phyloP scores from a whole-genome alignment of 2,888 invertebrate genomes.

The Orchestes rusci region DNA sequence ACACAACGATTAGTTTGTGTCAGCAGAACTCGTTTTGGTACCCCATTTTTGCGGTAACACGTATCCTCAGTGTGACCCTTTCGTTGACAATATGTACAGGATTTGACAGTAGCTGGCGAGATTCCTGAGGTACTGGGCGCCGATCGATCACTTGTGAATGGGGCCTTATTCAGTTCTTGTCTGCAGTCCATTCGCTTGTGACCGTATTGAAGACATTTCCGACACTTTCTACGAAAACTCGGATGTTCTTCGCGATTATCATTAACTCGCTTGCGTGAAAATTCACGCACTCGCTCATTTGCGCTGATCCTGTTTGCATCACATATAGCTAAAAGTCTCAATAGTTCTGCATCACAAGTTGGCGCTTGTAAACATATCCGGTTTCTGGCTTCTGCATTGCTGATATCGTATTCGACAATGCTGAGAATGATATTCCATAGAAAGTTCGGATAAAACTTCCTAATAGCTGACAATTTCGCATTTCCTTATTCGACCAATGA shows the following conservation, averaged over 20 bases:
- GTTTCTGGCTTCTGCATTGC: background rate
- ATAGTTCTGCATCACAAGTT: constrained; percentile 1
- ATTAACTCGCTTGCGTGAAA: background rate
- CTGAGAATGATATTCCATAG: background rate
- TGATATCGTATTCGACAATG: constrained; percentile 3
- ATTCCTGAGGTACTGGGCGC: background rate
- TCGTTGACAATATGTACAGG: background rate
- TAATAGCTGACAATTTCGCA: background rate
- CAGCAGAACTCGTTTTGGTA: background rate
- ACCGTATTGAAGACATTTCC: background rate
- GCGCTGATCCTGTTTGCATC: background rate
- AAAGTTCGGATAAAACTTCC: constrained; percentile 2
- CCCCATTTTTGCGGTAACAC: background rate
- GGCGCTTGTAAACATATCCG: background rate
- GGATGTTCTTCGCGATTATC: background rate
- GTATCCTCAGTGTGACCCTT: background rate
- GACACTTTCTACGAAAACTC: background rate
- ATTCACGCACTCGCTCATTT: background rate
- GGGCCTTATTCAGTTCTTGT: background rate
- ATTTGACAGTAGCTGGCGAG: background rate
- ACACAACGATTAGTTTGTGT: background rate
- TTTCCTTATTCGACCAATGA: constrained; percentile 6
- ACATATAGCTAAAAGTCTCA: constrained; percentile 3
- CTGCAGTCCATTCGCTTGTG: background rate
- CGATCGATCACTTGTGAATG: background rate